Evolutionary conservation across 2,888 invertebrate species (phyloP).

Genomic region (Agrochola lota): DNA sequence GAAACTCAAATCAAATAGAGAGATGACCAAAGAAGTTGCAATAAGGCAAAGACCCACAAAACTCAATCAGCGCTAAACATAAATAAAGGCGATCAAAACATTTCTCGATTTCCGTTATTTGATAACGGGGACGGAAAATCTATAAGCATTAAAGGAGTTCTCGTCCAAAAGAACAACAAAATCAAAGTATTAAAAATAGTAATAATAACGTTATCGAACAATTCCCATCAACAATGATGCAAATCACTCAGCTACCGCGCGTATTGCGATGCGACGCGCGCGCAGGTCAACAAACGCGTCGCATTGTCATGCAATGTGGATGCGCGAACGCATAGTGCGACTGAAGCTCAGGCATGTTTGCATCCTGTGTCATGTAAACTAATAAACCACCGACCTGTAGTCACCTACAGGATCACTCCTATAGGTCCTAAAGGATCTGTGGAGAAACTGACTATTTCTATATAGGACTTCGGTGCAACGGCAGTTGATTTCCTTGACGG

Average conservation of each 20-base stretch:
- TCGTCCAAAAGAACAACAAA: background rate
- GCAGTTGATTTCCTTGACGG: background rate
- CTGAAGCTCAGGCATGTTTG: conserved; percentile 44
- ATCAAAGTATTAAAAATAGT: conserved; percentile 10
- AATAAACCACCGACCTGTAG: background rate
- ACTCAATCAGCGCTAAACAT: background rate
- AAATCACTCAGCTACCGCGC: conserved; percentile 61
- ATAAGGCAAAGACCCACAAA: background rate
- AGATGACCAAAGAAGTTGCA: background rate
- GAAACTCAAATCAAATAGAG: no score
- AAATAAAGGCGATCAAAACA: background rate
- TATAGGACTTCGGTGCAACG: background rate
- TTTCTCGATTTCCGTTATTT: background rate
- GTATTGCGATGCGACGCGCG: conserved; percentile 76
- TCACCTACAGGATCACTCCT: background rate
- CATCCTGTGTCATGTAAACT: conserved; percentile 9
- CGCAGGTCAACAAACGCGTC: conserved; percentile 78
- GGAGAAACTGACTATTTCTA: background rate
- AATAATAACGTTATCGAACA: conserved; percentile 39
- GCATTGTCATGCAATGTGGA: conserved; percentile 77
- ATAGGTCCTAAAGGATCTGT: no score
- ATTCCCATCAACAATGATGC: conserved; percentile 59
- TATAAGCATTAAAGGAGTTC: background rate
- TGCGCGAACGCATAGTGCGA: conserved; percentile 55
- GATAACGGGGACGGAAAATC: background rate